Evolutionary conservation across 2,888 invertebrate species (phyloP), one percentile per base, ranked within the genome.

Genomic region (Chrysodeixis includens): DNA sequence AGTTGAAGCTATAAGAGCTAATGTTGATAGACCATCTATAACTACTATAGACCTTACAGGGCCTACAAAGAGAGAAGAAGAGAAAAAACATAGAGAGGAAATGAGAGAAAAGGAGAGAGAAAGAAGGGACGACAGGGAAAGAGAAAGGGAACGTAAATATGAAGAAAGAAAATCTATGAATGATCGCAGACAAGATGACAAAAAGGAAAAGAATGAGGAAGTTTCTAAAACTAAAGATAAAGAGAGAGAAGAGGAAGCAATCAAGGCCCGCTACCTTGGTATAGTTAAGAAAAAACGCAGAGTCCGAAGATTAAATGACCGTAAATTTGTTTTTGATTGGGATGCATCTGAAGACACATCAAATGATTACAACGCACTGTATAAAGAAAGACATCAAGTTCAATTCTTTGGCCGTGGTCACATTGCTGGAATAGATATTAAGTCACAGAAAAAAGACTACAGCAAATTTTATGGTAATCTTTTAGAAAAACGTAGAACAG

Each of bases 301-400:
- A 66, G 98, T 99, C 0, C 95, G 99, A 18, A 96, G 99, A 71
- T 94, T 99, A 51, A 99, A 99, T 93, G 99, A 99, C 88, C 96
- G 99, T 16, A 99, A 99, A 93, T 99, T 99, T 95, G 99, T 99
- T 0, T 99, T 99, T 92, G 99, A 99, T 92, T 99, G 99, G 99
- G 99, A 99, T 94, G 99, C 99, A 0, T 98, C 98, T 0, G 99
- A 99, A 92, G 99, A 99, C 86, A 99, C 99, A 0, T 99, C 99
- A 2, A 97, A 97, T 71, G 99, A 99, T 95, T 99, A 99, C 87
- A 99, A 99, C 91, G 97, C 97, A 69, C 95, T 99, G 22, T 99
- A 99, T 87, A 99, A 99, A 91, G 99, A 99, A 82, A 96, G 98
- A 56, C 99, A 99, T 93, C 98, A 99, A 93, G 98, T 99, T 6